These are phyloP conservation scores for Megalops cyprinoides DNA, from an alignment of 2,797 vertebrate species.

Conservation along the genomic window DNA sequence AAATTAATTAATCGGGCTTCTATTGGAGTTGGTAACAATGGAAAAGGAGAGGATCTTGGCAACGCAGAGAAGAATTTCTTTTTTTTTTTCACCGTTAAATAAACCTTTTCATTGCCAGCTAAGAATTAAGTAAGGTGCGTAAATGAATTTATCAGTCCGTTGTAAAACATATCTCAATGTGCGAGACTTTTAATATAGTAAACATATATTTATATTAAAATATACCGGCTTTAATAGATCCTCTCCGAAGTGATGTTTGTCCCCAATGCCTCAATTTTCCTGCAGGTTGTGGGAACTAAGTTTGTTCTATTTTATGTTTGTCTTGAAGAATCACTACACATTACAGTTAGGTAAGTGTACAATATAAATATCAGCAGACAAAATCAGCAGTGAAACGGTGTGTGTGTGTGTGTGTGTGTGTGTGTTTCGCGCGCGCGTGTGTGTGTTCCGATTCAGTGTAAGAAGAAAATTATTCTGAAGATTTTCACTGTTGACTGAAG, in stretches of 20 bases:
- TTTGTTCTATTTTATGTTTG: too few species aligned
- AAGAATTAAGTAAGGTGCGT: not conserved
- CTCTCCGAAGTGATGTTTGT: not conserved
- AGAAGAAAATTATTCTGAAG: too few species aligned
- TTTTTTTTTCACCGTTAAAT: not conserved
- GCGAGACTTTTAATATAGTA: not conserved
- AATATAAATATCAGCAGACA: too few species aligned
- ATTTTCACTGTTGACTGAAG: too few species aligned
- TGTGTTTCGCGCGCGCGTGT: too few species aligned
- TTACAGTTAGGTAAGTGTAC: not conserved
- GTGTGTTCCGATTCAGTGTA: too few species aligned
- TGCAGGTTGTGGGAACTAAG: too few species aligned
- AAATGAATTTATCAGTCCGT: conserved; percentile 7
- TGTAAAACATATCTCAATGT: not conserved
- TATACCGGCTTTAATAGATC: not conserved
- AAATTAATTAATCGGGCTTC: conserved; percentile 74
- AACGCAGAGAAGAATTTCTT: conserved; percentile 61
- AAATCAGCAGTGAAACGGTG: too few species aligned
- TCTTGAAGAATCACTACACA: not conserved
- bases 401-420: too few species aligned
- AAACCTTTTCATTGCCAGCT: not conserved
- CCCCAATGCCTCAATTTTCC: not conserved
- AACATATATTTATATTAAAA: not conserved
- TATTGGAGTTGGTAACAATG: conserved; percentile 63
- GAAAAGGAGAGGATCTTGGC: conserved; percentile 54